phyloP scores from a whole-genome alignment of 2,797 vertebrate genomes.

The Melanotaenia nigrans region DNA sequence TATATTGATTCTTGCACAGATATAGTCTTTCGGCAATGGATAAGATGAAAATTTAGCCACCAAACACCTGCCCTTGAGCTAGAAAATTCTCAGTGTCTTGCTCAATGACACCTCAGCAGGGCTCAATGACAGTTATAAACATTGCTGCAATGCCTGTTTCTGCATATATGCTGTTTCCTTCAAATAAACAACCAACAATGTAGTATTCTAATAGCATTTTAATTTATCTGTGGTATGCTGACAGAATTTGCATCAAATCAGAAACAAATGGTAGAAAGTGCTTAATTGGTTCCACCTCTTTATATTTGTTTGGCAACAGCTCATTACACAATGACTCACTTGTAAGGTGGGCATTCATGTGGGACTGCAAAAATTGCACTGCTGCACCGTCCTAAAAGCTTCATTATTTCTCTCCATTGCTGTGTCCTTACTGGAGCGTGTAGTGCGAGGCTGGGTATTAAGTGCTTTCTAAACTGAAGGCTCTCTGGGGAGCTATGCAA shows the following conservation, averaged over 20 bases:
- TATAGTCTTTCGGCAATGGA: slow-evolving; percentile 15
- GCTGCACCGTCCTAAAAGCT: slow-evolving; percentile 55
- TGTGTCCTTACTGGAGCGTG: slow-evolving; percentile 60
- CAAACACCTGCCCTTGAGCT: slow-evolving; percentile 2
- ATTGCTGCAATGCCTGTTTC: background rate
- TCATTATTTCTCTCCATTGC: slow-evolving; percentile 63
- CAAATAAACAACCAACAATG: background rate
- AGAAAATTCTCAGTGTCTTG: background rate
- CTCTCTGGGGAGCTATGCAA: slow-evolving; percentile 70
- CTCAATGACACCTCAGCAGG: background rate
- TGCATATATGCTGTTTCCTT: background rate
- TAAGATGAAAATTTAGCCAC: slow-evolving; percentile 1
- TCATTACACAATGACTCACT: slow-evolving; percentile 39
- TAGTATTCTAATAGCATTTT: background rate
- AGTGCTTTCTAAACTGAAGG: slow-evolving; percentile 77
- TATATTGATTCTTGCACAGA: slow-evolving; percentile 19
- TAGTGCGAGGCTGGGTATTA: slow-evolving; percentile 67
- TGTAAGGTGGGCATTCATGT: slow-evolving; percentile 54
- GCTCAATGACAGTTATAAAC: background rate
- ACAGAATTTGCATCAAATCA: slow-evolving; percentile 4
- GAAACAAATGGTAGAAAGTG: slow-evolving; percentile 12
- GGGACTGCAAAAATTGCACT: slow-evolving; percentile 36
- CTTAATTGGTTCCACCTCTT: slow-evolving; percentile 9
- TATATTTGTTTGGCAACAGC: slow-evolving; percentile 19
- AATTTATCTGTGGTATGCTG: background rate